Evolutionary conservation across 1,140 invertebrate genomes (phyloP).

Genomic region (Phocides pigmalion): DNA sequence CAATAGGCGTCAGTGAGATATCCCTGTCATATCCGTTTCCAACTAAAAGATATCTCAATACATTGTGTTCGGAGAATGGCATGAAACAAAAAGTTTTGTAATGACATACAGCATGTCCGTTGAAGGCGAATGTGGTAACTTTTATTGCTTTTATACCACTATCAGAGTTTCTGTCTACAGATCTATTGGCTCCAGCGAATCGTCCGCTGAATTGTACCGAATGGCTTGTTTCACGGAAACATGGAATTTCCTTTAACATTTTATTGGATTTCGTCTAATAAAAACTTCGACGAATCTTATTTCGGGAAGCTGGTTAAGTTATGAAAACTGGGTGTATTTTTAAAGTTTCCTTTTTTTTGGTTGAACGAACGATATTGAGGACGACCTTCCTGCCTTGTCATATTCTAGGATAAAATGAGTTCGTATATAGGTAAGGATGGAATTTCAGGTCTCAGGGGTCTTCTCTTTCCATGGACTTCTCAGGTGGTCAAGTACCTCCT

Average conservation of each 20-base stretch:
- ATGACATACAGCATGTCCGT: constrained; percentile 52
- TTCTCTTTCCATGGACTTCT: too few species aligned
- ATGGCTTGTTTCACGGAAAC: constrained; percentile 64
- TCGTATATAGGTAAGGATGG: too few species aligned
- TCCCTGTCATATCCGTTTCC: constrained; percentile 26
- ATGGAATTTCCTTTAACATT: constrained; percentile 61
- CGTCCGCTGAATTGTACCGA: constrained; percentile 60
- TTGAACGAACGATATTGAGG: too few species aligned
- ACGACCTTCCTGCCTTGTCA: too few species aligned
- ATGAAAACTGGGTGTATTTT: too few species aligned
- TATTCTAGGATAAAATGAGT: too few species aligned
- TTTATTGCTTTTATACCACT: constrained; percentile 69
- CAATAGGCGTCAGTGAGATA: constrained; percentile 20
- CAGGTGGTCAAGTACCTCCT: too few species aligned
- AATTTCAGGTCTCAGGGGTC: too few species aligned
- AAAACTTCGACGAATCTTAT: constrained; percentile 32
- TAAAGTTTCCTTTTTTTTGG: too few species aligned
- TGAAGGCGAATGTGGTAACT: constrained; percentile 64
- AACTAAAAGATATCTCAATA: constrained; percentile 28
- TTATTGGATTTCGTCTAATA: constrained; percentile 63
- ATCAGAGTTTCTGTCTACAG: constrained; percentile 61
- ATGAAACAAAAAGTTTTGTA: constrained; percentile 52
- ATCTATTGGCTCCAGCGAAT: constrained; percentile 63
- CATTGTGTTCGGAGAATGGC: constrained; percentile 44
- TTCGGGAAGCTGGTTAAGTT: too few species aligned